Conservation (phyloP, 2,888 invertebrate species). For the Drosophila putrida region DNA sequence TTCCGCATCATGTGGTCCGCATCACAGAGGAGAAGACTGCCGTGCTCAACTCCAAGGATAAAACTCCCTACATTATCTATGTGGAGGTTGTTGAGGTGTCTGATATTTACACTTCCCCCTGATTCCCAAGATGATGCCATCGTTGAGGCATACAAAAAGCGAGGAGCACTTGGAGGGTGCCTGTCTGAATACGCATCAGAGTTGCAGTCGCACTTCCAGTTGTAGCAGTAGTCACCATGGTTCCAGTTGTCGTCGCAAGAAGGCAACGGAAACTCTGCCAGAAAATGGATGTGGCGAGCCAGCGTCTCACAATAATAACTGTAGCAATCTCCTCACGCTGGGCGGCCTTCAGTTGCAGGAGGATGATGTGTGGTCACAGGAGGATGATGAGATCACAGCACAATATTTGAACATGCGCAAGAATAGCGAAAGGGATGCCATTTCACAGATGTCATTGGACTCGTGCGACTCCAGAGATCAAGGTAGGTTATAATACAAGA, state of each 20-base stretch:
- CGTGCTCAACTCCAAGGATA: conserved; percentile 97
- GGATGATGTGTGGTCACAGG: conserved; percentile 94
- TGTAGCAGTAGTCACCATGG: conserved; percentile 78
- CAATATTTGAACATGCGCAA: conserved; percentile 89
- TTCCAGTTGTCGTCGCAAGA: conserved; percentile 73
- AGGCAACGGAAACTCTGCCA: conserved; percentile 40
- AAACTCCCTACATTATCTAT: conserved; percentile 98
- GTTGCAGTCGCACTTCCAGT: conserved; percentile 80
- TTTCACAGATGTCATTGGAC: conserved; percentile 96
- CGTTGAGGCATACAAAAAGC: conserved; percentile 95
- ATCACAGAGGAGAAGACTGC: conserved; percentile 99
- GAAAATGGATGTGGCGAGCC: conserved; percentile 52
- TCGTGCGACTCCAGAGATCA: conserved; percentile 91
- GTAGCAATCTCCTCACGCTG: conserved; percentile 42
- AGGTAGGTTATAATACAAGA: conserved; percentile 35
- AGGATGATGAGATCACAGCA: conserved; percentile 96
- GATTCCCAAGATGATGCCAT: conserved; percentile 94
- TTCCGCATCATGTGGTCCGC: conserved; percentile 96
- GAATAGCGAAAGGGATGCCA: conserved; percentile 90
- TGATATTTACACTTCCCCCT: conserved; percentile 93
- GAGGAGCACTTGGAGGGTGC: conserved; percentile 93
- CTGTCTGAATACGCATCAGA: conserved; percentile 64
- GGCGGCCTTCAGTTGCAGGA: conserved; percentile 88
- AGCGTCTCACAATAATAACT: conserved; percentile 41
- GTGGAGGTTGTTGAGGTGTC: conserved; percentile 97